Conservation (phyloP, 1,140 invertebrate genomes). For the Brachionus calyciflorus region DNA sequence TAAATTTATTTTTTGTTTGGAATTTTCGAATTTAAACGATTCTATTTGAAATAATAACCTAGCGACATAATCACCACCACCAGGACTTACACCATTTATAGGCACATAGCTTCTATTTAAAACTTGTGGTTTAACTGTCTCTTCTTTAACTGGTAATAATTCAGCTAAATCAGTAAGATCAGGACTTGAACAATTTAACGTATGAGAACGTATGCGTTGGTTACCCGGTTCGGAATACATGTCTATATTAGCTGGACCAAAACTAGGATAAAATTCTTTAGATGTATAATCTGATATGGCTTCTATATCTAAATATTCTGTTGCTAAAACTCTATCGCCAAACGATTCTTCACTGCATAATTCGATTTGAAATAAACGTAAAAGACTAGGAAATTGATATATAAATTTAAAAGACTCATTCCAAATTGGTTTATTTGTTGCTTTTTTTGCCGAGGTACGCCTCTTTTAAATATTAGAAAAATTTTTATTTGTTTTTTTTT, state of each 20-base stretch:
- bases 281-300: constrained; percentile 20
- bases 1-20: background rate
- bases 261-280: constrained; percentile 13
- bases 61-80: constrained; percentile 27
- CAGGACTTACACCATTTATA: constrained; percentile 13
- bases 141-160: background rate
- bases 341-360: constrained; percentile 21
- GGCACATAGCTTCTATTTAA: constrained; percentile 26
- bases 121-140: background rate
- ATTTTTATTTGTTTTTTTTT: background rate
- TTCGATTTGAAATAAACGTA: constrained; percentile 27
- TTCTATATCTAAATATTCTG: constrained; percentile 36
- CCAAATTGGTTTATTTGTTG: constrained; percentile 5
- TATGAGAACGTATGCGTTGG: constrained; percentile 4
- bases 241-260: constrained; percentile 34
- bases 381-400: constrained; percentile 14
- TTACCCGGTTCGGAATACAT: constrained; percentile 37
- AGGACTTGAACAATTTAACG: background rate
- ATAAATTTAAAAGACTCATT: constrained; percentile 40
- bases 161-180: background rate
- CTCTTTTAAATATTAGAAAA: background rate
- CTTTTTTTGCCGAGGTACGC: constrained; percentile 31
- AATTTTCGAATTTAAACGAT: background rate
- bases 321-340: constrained; percentile 23
- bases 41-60: background rate